phyloP scores from a whole-genome alignment of 2,113 vertebrate genomes.

The Passer montanus region DNA sequence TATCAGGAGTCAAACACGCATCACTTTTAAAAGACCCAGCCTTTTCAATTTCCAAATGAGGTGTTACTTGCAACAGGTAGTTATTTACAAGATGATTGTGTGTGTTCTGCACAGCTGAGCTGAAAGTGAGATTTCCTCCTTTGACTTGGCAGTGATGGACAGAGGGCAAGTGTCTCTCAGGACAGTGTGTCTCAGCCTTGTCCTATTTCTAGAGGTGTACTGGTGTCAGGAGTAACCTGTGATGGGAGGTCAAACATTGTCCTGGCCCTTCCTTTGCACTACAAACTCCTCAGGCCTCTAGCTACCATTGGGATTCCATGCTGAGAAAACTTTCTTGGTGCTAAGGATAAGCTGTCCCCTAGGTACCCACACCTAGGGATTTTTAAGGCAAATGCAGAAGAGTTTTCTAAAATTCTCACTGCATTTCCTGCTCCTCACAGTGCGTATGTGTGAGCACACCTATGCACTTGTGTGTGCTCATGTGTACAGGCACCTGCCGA shows the following conservation, averaged over 20 bases:
- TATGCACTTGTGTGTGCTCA: not conserved
- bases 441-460: rapidly evolving
- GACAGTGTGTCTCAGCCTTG: not conserved
- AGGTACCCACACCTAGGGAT: not conserved
- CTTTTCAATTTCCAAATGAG: not conserved
- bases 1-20: not conserved
- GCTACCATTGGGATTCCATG: not conserved
- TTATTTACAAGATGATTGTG: not conserved
- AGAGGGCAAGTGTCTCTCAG: not conserved
- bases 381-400: not conserved
- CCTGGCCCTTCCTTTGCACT: not conserved
- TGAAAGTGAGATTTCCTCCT: not conserved
- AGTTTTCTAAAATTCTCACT: not conserved
- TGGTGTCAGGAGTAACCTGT: not conserved
- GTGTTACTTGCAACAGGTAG: not conserved
- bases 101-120: not conserved
- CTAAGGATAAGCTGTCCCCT: not conserved
- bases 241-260: not conserved
- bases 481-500: not conserved
- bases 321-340: not conserved
- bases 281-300: not conserved
- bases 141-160: not conserved
- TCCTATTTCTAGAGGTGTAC: not conserved
- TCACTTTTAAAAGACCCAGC: not conserved
- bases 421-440: not conserved